Evolutionary conservation across 2,113 vertebrate species (phyloP).

Genomic region (Crotalus helleri): DNA sequence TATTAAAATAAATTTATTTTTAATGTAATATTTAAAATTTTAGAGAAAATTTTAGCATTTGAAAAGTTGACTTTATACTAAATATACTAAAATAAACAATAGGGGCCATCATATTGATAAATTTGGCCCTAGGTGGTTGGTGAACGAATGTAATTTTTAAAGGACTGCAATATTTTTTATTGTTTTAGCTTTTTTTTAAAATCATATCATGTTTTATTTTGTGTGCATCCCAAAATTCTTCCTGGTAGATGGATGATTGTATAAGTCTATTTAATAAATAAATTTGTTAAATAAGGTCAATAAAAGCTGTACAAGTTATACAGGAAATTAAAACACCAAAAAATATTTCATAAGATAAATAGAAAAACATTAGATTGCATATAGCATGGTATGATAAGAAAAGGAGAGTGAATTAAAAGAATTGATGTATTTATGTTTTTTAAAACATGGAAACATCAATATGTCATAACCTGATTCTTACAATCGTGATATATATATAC

Average conservation of each 20-base stretch:
- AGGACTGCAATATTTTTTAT: background rate
- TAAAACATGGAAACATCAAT: background rate
- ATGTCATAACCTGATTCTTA: background rate
- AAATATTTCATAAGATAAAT: background rate
- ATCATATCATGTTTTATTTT: background rate
- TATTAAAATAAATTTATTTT: background rate
- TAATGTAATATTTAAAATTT: background rate
- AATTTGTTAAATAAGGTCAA: background rate
- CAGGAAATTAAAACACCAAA: background rate
- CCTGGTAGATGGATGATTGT: background rate
- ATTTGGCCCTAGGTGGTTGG: background rate
- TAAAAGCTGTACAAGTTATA: background rate
- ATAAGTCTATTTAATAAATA: background rate
- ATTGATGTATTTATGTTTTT: background rate
- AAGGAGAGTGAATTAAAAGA: background rate
- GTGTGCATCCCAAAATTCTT: background rate
- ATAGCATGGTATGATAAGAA: background rate
- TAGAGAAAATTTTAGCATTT: background rate
- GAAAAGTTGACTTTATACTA: background rate
- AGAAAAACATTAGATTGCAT: background rate
- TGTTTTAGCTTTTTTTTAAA: background rate
- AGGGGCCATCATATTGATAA: background rate
- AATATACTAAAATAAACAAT: background rate
- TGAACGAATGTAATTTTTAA: background rate
- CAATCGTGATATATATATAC: background rate